Conservation (phyloP, 2,797 vertebrate genomes). For the Diceros bicornis region DNA sequence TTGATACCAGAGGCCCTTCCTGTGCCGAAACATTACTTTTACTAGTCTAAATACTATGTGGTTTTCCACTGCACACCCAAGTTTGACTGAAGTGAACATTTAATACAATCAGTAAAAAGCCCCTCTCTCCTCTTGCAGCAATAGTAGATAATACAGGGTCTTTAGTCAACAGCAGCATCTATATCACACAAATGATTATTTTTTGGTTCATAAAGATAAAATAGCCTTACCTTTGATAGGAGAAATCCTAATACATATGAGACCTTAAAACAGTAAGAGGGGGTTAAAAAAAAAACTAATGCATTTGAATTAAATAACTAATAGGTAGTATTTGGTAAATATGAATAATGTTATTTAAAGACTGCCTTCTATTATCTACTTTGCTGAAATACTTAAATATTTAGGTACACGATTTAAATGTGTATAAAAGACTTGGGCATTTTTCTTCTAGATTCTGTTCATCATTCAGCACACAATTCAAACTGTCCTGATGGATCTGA, state of each 20-base stretch:
- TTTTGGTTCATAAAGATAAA: slow-evolving; percentile 42
- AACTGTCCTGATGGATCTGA: neutral
- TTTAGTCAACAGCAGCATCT: neutral
- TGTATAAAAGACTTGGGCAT: neutral
- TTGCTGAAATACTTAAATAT: neutral
- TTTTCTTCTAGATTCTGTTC: neutral
- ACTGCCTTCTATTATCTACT: neutral
- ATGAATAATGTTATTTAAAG: neutral
- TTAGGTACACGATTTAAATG: slow-evolving; percentile 18
- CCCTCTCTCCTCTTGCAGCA: neutral
- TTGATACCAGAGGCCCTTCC: neutral
- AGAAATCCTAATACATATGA: neutral
- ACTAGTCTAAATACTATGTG: neutral
- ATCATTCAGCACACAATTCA: slow-evolving; percentile 25
- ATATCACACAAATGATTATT: neutral
- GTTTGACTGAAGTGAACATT: neutral
- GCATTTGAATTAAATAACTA: neutral
- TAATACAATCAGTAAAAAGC: neutral
- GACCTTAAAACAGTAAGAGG: neutral
- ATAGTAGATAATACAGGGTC: neutral
- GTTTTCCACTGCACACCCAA: neutral
- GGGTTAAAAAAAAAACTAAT: neutral
- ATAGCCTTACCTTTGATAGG: neutral
- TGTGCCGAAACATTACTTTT: neutral
- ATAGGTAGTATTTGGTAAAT: neutral